Evolutionary conservation across 1,140 invertebrate species (phyloP), one percentile per base, ranked within the genome.

Genomic region (Antheraea mylitta): DNA sequence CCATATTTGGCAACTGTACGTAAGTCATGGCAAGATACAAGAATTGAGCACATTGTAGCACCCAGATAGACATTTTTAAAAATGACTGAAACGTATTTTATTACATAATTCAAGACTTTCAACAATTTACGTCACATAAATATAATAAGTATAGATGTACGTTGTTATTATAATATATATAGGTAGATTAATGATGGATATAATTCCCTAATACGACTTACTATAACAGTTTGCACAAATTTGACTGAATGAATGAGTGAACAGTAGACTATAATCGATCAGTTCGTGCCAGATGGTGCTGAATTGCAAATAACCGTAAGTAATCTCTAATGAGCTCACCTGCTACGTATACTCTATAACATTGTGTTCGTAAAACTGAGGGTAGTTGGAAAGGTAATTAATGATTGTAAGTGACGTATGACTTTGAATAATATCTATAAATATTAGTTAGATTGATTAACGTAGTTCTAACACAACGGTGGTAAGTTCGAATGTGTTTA

Each of bases 291-390:
- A 86, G 84, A 86, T 85, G 84, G 82, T 77, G 84, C 71, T 77
- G 68, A 69, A 77, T 70, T 58, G 74, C 80, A 81, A 86, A 82
- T 79, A 76, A 80, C 72, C 82, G 80, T 81, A 76, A 73, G 78
- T 83, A 83, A 86, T 85, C 78, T 76, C 64, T 85, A 86, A 86
- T 65, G 42, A 65, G 64, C 81, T 85, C 84, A 86, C 82, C 84
- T 86, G 84, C 80, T 80, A 70, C 16, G n/a, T 38, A 48, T 48
- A 48, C 11, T 45, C 37, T 19, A 42, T 65, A 48, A 45, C 16
- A 10, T 63, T 64, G 42, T 61, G 11, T 30, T 61, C 9, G 30
- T 18, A 48, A 42, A 19, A 9, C 5, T 48, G 37, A 19, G 64
- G 18, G 38, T 65, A 45, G 13, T 65, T 53, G n/a, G 38, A 48